Evolutionary conservation across 2,113 vertebrate species (phyloP).

Genomic region (Osmerus mordax): DNA sequence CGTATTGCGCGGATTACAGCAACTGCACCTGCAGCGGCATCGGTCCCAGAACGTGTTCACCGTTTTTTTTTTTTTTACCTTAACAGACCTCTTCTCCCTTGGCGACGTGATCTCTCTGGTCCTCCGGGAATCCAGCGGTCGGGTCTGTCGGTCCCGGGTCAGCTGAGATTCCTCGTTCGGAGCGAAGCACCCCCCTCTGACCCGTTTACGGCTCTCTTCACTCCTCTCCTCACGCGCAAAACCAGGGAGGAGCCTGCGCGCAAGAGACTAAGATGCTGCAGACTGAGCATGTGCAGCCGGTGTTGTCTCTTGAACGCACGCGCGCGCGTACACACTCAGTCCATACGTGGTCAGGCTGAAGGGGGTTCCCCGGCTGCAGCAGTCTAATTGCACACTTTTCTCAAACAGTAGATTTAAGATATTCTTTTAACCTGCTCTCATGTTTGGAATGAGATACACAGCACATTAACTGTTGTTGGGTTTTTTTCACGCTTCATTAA

Average conservation of each 20-base stretch:
- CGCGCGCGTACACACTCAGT: background rate
- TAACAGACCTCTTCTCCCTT: constrained; percentile 57
- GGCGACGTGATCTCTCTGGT: constrained; percentile 63
- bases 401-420: too few species aligned
- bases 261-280: background rate
- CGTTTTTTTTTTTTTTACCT: constrained; percentile 58
- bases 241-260: constrained; percentile 43
- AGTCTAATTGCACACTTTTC: too few species aligned
- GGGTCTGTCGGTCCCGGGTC: constrained; percentile 55
- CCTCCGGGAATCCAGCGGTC: constrained; percentile 65
- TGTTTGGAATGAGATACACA: too few species aligned
- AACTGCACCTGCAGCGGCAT: constrained; percentile 1
- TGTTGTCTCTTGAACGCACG: constrained; percentile 5
- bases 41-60: background rate
- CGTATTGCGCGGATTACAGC: constrained; percentile 2
- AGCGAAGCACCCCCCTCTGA: constrained; percentile 53
- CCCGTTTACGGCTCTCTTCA: constrained; percentile 57
- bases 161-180: constrained; percentile 58
- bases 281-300: constrained; percentile 61
- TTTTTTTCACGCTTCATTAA: too few species aligned
- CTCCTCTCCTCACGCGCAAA: constrained; percentile 34
- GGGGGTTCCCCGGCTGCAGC: too few species aligned
- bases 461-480: too few species aligned
- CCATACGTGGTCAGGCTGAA: background rate
- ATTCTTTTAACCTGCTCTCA: too few species aligned